A percentile compares a stretch with the other conserved stretches of the same genome.
phyloP scores from a whole-genome alignment of 1,140 invertebrate species.

The Bombus impatiens region DNA sequence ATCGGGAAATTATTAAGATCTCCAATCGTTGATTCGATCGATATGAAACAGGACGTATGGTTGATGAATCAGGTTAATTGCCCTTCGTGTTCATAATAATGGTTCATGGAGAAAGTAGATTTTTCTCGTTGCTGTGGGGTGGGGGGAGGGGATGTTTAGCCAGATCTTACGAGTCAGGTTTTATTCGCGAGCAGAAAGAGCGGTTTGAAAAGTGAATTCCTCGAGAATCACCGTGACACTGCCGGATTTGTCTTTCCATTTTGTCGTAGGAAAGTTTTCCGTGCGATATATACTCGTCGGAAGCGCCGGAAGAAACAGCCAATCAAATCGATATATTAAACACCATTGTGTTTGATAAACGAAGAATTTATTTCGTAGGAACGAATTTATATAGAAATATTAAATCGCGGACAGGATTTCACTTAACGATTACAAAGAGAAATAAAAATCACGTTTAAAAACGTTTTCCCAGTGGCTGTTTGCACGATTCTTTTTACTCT shows the following conservation, averaged over 20 bases:
- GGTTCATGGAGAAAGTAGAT: neutral
- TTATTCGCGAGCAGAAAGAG: neutral
- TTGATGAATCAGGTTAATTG: neutral
- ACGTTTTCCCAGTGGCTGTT: too few relatives aligned
- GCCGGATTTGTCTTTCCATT: neutral
- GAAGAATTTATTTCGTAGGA: neutral
- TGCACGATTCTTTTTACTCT: too few relatives aligned
- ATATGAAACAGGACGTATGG: neutral
- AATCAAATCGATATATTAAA: neutral
- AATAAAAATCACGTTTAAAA: neutral
- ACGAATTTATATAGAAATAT: neutral
- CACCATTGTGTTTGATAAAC: neutral
- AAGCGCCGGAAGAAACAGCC: neutral
- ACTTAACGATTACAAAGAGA: neutral
- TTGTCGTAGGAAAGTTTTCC: neutral
- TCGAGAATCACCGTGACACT: neutral
- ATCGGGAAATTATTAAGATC: too few relatives aligned
- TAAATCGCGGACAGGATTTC: too few relatives aligned
- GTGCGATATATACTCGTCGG: neutral
- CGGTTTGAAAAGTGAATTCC: conserved; percentile 5
- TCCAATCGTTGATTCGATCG: neutral
- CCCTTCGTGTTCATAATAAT: neutral
- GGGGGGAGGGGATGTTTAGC: neutral
- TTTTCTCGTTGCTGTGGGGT: neutral
- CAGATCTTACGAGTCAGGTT: neutral